Evolutionary conservation across 2,797 vertebrate species (phyloP).

Genomic region (Falco peregrinus): DNA sequence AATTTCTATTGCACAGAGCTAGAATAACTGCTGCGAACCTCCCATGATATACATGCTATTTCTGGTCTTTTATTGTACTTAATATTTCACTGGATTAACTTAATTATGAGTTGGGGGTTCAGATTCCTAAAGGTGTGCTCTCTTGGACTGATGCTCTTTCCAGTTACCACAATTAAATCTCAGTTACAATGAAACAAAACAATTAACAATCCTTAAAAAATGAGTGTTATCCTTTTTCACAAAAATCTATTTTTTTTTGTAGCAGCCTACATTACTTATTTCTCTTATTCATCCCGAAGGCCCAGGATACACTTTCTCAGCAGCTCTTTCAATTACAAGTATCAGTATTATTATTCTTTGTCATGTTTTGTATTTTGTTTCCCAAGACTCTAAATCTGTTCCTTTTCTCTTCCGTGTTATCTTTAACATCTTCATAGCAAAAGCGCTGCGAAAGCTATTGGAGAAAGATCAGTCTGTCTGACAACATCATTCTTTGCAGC

Average conservation of each 20-base stretch:
- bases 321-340: slow-evolving; percentile 24
- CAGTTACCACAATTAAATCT: neutral
- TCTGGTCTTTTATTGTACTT: neutral
- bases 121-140: neutral
- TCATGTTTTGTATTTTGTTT: slow-evolving; percentile 15
- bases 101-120: neutral
- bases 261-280: neutral
- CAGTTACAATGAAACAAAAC: neutral
- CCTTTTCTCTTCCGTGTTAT: slow-evolving; percentile 37
- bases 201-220: neutral
- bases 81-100: neutral
- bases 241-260: neutral
- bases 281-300: neutral
- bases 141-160: neutral
- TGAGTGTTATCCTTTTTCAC: neutral
- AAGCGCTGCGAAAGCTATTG: slow-evolving; percentile 40
- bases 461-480: slow-evolving; percentile 50
- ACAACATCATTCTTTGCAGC: slow-evolving; percentile 53
- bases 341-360: slow-evolving; percentile 4
- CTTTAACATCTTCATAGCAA: slow-evolving; percentile 59
- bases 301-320: neutral
- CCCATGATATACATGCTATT: neutral
- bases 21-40: neutral
- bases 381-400: slow-evolving; percentile 31
- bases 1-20: neutral